Evolutionary conservation across 2,797 vertebrate species (phyloP).

Genomic region (Petrocephalus sullivani): DNA sequence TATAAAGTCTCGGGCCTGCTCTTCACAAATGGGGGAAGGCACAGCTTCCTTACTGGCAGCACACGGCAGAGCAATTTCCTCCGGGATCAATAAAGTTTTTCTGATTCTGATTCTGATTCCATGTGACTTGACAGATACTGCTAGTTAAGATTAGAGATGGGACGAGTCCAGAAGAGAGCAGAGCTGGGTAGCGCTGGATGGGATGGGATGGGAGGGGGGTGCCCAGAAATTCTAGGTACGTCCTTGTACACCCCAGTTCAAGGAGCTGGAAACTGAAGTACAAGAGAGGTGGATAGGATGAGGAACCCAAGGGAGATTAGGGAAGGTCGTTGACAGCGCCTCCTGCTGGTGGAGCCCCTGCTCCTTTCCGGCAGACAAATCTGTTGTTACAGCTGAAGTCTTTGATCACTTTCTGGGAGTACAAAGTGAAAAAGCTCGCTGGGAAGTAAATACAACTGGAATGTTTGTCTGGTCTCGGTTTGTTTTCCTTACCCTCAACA

Average conservation of each 20-base stretch:
- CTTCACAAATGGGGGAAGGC: background rate
- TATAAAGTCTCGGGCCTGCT: background rate
- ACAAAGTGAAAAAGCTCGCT: background rate
- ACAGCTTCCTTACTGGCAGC: background rate
- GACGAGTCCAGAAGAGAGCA: background rate
- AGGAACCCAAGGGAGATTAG: background rate
- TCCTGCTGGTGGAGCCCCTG: background rate
- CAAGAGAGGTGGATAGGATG: background rate
- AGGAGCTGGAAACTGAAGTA: background rate
- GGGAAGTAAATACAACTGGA: constrained; percentile 17
- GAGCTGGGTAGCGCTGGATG: background rate
- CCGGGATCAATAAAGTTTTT: too few relatives aligned
- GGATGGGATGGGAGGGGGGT: background rate
- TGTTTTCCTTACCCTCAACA: constrained; percentile 18
- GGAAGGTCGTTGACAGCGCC: background rate
- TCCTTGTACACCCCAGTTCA: background rate
- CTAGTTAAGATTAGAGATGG: background rate
- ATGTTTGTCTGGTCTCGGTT: constrained; percentile 1
- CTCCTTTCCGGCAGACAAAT: background rate
- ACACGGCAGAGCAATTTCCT: too few relatives aligned
- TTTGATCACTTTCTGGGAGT: background rate
- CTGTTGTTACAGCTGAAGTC: constrained; percentile 17
- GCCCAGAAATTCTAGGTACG: background rate
- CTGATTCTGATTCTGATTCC: background rate
- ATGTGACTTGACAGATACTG: background rate